Conservation (phyloP, 2,113 vertebrate genomes). For the Labeo rohita region DNA sequence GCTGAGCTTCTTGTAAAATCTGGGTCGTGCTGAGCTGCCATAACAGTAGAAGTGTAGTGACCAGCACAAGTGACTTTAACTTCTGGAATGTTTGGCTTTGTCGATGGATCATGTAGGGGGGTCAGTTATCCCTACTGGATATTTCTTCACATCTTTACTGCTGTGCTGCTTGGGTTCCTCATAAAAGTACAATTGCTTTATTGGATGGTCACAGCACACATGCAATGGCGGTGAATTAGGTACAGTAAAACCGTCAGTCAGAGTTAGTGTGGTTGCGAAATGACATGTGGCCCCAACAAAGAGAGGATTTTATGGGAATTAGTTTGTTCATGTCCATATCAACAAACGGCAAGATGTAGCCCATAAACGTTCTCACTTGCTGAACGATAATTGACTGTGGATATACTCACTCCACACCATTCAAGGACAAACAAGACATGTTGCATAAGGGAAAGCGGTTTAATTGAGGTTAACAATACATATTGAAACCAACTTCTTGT, state of each 20-base stretch:
- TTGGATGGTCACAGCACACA: slow-evolving; percentile 58
- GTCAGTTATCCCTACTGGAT: slow-evolving; percentile 59
- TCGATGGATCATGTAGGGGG: slow-evolving; percentile 39
- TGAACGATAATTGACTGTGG: neutral
- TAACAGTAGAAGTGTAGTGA: slow-evolving; percentile 52
- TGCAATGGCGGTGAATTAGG: slow-evolving; percentile 27
- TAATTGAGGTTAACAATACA: neutral
- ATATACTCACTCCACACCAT: neutral
- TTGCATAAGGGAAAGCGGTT: neutral
- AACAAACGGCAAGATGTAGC: neutral
- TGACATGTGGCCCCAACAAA: neutral
- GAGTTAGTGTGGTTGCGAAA: slow-evolving; percentile 54
- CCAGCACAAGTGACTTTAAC: slow-evolving; percentile 61
- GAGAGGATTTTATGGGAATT: neutral
- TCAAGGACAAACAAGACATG: neutral
- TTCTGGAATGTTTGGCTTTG: slow-evolving; percentile 51
- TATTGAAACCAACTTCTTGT: neutral
- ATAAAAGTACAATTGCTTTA: slow-evolving; percentile 62
- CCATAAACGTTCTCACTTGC: slow-evolving; percentile 6
- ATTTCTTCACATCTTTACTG: slow-evolving; percentile 63
- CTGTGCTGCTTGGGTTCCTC: slow-evolving; percentile 58
- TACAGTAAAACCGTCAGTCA: slow-evolving; percentile 59
- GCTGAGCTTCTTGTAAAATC: slow-evolving; percentile 64
- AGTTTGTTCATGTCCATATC: neutral
- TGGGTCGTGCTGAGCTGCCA: slow-evolving; percentile 45